Percentiles rank a stretch among this genome's conserved stretches.
Conservation (phyloP, 1,140 invertebrate genomes). For the Camponotus vicinus region DNA sequence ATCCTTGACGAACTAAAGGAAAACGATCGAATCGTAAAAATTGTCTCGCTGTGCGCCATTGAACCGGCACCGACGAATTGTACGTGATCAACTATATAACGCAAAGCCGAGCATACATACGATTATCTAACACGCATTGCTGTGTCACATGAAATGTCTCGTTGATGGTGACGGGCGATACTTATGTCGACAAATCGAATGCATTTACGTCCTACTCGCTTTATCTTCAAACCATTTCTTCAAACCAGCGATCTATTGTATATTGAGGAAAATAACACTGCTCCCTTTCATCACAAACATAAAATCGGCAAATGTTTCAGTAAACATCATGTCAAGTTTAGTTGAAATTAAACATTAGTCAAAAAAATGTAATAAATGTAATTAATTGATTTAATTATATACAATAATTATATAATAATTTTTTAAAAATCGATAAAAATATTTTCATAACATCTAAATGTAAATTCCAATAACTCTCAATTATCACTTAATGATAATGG, state of each 20-base stretch:
- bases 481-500: too few relatives aligned
- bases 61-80: conserved; percentile 69
- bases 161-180: conserved; percentile 3
- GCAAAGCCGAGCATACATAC: conserved; percentile 15
- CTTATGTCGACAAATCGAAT: conserved; percentile 6
- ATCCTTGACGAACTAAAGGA: conserved; percentile 65
- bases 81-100: conserved; percentile 37
- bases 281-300: neutral
- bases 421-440: too few relatives aligned
- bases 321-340: too few relatives aligned
- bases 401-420: too few relatives aligned
- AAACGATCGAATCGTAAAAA: conserved; percentile 62
- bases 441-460: too few relatives aligned
- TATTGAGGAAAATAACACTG: neutral
- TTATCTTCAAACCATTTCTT: neutral
- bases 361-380: too few relatives aligned
- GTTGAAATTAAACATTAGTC: too few relatives aligned
- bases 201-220: conserved; percentile 17
- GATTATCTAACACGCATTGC: conserved; percentile 33
- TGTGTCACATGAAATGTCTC: conserved; percentile 26
- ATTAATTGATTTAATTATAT: too few relatives aligned
- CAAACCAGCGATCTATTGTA: neutral
- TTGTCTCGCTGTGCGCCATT: conserved; percentile 64
- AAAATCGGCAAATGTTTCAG: neutral
- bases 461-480: too few relatives aligned